Percentiles rank a stretch among this genome's conserved stretches.
phyloP scores from a whole-genome alignment of 2,797 vertebrate species.

The Halcyon leucocephala region DNA sequence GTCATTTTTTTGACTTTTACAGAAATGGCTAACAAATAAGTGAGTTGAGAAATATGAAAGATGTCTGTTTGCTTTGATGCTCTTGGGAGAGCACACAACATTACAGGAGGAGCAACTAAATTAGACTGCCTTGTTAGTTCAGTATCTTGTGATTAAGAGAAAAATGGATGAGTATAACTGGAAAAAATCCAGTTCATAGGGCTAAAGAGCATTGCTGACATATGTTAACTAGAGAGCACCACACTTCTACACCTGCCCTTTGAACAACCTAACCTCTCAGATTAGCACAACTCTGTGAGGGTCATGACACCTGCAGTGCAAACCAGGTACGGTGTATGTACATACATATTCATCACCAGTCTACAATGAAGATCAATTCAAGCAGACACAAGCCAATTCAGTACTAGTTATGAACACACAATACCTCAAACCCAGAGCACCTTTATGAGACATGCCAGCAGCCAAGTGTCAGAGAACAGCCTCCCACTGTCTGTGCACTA shows the following conservation, averaged over 20 bases:
- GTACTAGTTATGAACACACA: background rate
- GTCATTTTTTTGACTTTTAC: background rate
- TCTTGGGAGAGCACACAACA: background rate
- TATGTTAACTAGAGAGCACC: background rate
- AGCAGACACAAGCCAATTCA: background rate
- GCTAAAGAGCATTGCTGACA: background rate
- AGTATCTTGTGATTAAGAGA: background rate
- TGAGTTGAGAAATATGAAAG: background rate
- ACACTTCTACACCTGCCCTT: background rate
- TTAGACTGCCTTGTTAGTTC: background rate
- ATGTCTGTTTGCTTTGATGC: background rate
- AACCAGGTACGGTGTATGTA: accelerated
- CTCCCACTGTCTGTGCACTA: background rate
- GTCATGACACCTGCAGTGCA: background rate
- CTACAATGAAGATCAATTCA: background rate
- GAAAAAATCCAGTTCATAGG: background rate
- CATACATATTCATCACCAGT: background rate
- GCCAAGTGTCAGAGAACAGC: background rate
- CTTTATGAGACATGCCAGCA: background rate
- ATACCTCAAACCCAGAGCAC: background rate
- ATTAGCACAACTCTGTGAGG: background rate
- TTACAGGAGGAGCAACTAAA: background rate
- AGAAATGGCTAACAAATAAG: background rate
- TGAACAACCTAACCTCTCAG: background rate
- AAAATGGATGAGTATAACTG: background rate